Conservation (phyloP, 2,113 vertebrate genomes). For the Ophiodon elongatus region DNA sequence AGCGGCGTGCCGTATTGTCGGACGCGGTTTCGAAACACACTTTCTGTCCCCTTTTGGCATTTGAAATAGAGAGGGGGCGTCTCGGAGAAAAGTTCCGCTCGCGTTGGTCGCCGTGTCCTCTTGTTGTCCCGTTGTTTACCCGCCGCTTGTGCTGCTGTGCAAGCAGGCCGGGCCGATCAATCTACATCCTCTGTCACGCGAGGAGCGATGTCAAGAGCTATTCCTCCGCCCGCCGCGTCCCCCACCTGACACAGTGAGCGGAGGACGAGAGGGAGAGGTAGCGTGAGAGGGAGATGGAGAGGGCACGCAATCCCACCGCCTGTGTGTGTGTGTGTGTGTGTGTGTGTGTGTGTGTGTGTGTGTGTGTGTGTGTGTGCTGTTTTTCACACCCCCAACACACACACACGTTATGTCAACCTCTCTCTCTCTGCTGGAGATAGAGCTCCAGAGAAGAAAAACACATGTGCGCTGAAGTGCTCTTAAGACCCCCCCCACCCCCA, state of each 20-base stretch:
- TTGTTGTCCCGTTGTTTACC: constrained; percentile 5
- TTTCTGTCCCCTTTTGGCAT: neutral
- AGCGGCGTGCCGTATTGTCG: too few species aligned
- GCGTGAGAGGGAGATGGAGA: constrained; percentile 53
- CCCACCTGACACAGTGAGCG: constrained; percentile 44
- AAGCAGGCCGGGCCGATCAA: constrained; percentile 22
- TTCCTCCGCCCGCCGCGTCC: neutral
- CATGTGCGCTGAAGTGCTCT: constrained; percentile 39
- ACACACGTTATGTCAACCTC: constrained; percentile 33
- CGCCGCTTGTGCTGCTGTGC: constrained; percentile 23
- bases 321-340: constrained; percentile 28
- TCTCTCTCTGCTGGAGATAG: constrained; percentile 36
- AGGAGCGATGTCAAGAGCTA: constrained; percentile 40
- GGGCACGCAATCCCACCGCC: constrained; percentile 37
- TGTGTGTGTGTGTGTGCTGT: constrained; percentile 29
- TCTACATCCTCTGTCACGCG: constrained; percentile 51
- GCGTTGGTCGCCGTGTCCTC: constrained; percentile 4
- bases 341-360: constrained; percentile 28
- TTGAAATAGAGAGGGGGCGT: neutral
- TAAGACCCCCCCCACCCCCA: neutral
- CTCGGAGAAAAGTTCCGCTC: constrained; percentile 5
- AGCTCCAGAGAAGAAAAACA: constrained; percentile 39
- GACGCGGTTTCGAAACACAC: neutral
- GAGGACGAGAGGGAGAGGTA: constrained; percentile 35
- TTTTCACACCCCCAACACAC: constrained; percentile 25